A percentile compares a stretch with the other conserved stretches of the same genome.
Evolutionary conservation across 2,888 invertebrate genomes (phyloP).

Genomic region (Schizaphis graminum): DNA sequence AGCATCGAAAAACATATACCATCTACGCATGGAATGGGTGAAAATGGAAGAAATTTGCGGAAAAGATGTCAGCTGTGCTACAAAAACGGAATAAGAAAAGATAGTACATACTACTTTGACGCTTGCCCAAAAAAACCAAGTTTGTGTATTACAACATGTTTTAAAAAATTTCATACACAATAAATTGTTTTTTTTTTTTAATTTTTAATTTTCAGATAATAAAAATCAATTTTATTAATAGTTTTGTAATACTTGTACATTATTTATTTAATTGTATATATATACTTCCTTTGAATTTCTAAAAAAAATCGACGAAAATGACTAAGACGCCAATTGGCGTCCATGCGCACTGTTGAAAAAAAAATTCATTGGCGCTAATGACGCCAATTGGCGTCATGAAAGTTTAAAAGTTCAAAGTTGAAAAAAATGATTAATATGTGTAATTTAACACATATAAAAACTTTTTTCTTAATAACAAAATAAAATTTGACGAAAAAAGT

Average conservation of each 20-base stretch:
- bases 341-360: slow-evolving; percentile 28
- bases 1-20: not conserved
- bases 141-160: not conserved
- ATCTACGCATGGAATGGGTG: not conserved
- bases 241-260: slow-evolving; percentile 2
- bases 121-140: not conserved
- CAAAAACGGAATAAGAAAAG: not conserved
- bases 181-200: not conserved
- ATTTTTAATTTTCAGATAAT: slow-evolving; percentile 2
- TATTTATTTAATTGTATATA: not conserved
- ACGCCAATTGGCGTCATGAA: slow-evolving; percentile 21
- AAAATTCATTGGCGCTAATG: no score
- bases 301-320: not conserved
- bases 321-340: slow-evolving; percentile 27
- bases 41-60: not conserved
- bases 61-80: not conserved
- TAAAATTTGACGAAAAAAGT: slow-evolving; percentile 36
- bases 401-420: slow-evolving; percentile 27
- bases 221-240: not conserved
- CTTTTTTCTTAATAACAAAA: slow-evolving; percentile 32
- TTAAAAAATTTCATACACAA: not conserved
- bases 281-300: slow-evolving; percentile 2
- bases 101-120: not conserved
- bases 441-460: slow-evolving; percentile 33
- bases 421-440: not conserved